Evolutionary conservation across 2,797 vertebrate species (phyloP), one percentile per base, ranked within the genome.

Genomic region (Choloepus didactylus): DNA sequence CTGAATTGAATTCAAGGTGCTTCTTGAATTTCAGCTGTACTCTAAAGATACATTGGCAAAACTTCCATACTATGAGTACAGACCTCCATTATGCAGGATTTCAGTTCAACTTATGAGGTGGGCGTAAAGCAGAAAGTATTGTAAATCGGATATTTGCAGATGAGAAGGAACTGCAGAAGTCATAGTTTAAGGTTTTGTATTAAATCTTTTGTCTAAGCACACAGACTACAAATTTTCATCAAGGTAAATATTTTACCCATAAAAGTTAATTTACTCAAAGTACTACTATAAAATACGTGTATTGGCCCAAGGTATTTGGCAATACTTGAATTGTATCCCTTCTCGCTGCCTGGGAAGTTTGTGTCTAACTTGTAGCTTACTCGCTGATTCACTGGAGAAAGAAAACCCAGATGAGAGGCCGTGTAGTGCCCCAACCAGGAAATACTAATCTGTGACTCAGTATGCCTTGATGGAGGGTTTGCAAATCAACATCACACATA

Each of bases 121-220:
- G 66, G 2, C 59, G 2, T 15, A 80, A 44, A 69, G 49, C 21
- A 44, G 80, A 56, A 82, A 87, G 6, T 23, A 54, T 64, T 46
- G 19, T 72, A 85, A 92, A 85, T 51, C 21, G 27, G 27, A 77
- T 66, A 51, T 41, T n/a, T 89, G 41, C 8, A 79, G 44, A 73
- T 2, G 83, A 93, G 27, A 73, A 4, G 81, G 14, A 91, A 75
- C n/a, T 85, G 8, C 6, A 21, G 2, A 87, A 94, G 7, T 49
- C 81, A 49, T 84, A 64, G 60, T 96, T 96, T 29, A 67, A 46
- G 29, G 23, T 67, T 93, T 95, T 38, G 35, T 59, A 56, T 77
- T 54, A 41, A 66, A 2, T 11, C 56, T 91, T 66, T 96, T 49
- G 19, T 72, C 7, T 77, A 60, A 84, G 76, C 19, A 8, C 16